phyloP scores from a whole-genome alignment of 2,888 invertebrate species.

The Papilio elwesi region DNA sequence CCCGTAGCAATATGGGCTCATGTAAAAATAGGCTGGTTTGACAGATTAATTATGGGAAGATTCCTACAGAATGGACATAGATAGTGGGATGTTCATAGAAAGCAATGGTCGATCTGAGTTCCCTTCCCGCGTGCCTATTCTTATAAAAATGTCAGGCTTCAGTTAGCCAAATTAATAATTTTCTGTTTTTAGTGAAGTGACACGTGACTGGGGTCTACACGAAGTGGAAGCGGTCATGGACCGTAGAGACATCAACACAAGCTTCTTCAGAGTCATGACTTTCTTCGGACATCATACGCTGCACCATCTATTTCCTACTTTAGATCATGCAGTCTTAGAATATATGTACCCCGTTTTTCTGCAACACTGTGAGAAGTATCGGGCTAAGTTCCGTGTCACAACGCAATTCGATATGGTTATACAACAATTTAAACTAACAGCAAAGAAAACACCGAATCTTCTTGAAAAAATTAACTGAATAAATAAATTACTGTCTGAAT shows the following conservation, averaged over 20 bases:
- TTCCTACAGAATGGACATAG: too few relatives aligned
- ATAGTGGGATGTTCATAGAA: too few relatives aligned
- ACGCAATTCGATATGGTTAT: slow-evolving; percentile 65
- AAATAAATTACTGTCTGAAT: not conserved
- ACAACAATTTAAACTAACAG: slow-evolving; percentile 65
- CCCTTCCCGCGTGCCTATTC: too few relatives aligned
- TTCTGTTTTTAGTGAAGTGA: slow-evolving; percentile 63
- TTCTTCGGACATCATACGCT: slow-evolving; percentile 91
- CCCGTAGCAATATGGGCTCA: too few relatives aligned
- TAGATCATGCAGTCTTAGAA: slow-evolving; percentile 89
- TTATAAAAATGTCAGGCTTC: too few relatives aligned
- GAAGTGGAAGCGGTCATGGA: slow-evolving; percentile 91
- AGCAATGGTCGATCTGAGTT: too few relatives aligned
- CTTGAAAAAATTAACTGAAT: slow-evolving; percentile 44
- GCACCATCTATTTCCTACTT: slow-evolving; percentile 91
- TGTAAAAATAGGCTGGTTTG: too few relatives aligned
- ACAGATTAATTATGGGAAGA: too few relatives aligned
- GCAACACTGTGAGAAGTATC: slow-evolving; percentile 86
- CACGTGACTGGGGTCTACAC: slow-evolving; percentile 90
- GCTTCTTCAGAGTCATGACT: slow-evolving; percentile 86
- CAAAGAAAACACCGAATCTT: slow-evolving; percentile 61
- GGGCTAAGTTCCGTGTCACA: slow-evolving; percentile 75
- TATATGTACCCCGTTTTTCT: slow-evolving; percentile 86
- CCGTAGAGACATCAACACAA: slow-evolving; percentile 86
- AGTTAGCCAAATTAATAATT: slow-evolving; percentile 25